Evolutionary conservation across 2,797 vertebrate genomes (phyloP), one percentile per base, ranked within the genome.

Genomic region (Alcedo quadribrachys): DNA sequence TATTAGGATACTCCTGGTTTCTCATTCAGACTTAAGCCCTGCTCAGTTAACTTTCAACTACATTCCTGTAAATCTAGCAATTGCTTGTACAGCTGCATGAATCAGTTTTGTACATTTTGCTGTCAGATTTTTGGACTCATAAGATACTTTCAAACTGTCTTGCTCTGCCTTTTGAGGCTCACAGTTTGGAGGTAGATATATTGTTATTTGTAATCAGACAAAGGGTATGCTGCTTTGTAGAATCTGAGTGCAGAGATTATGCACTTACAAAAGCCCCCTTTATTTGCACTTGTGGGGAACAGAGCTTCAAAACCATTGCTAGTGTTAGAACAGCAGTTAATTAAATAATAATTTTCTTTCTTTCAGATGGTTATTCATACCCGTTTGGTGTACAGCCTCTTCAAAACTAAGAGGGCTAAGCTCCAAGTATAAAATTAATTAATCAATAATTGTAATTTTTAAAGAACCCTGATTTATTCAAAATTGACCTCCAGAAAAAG

Each of bases 391-490:
- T 70, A 73, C 79, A 92, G 73, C 51, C 84, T 91, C 92, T 94
- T 94, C 66, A 87, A 69, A 90, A 90, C 53, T 73, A 79, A 93
- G 88, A 81, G 48, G 69, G 63, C 85, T 92, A 92, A 95, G 89
- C 81, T 85, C 63, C 24, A 61, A 69, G 76, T 71, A 76, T 91
- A 92, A 94, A 92, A 93, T 94, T 92, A 94, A 94, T 92, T 90
- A 90, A 93, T 95, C 89, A 71, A 91, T 95, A 95, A 93, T 83
- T 87, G 45, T 48, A 46, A 85, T 76, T 95, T 95, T 95, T 90
- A 94, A 92, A 89, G 76, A 93, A 85, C 65, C 74, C 27, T 70
- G 76, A 84, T 90, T 89, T 90, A 93, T 92, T 93, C 65, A 90
- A 92, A 95, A 82, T 84, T 95, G 90, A 93, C 93, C 92, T 95